Conservation (phyloP, 1,140 invertebrate genomes). For the Lasaia peninsularis region DNA sequence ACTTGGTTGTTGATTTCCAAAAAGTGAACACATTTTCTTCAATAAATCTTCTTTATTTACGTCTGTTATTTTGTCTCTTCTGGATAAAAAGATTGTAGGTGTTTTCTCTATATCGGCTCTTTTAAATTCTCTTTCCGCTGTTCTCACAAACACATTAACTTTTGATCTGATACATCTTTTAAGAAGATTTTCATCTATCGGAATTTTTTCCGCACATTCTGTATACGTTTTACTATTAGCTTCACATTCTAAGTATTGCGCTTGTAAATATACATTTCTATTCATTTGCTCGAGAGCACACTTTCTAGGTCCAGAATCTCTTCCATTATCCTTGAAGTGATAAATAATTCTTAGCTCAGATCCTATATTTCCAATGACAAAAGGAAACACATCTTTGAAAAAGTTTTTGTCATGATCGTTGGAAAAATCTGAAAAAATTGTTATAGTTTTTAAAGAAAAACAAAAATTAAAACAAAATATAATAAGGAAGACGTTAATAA, state of each 20-base stretch:
- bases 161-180: constrained; percentile 22
- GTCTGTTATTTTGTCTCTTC: constrained; percentile 11
- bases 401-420: constrained; percentile 28
- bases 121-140: constrained; percentile 23
- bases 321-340: constrained; percentile 27
- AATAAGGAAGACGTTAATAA: background rate
- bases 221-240: constrained; percentile 15
- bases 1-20: background rate
- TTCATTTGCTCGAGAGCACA: constrained; percentile 27
- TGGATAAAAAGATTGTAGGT: constrained; percentile 15
- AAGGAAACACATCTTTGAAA: constrained; percentile 33
- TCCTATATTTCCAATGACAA: constrained; percentile 33
- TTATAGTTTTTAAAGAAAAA: background rate
- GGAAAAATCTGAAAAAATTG: constrained; percentile 31
- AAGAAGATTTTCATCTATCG: constrained; percentile 17
- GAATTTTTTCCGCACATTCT: constrained; percentile 18
- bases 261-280: constrained; percentile 30
- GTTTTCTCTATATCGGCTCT: constrained; percentile 22
- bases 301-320: constrained; percentile 24
- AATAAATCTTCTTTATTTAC: constrained; percentile 4
- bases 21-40: background rate
- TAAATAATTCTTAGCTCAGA: constrained; percentile 25
- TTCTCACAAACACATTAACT: constrained; percentile 20
- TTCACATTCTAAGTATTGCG: constrained; percentile 28
- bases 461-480: background rate